Evolutionary conservation across 1,140 invertebrate species (phyloP).

Genomic region (Microplitis mediator): DNA sequence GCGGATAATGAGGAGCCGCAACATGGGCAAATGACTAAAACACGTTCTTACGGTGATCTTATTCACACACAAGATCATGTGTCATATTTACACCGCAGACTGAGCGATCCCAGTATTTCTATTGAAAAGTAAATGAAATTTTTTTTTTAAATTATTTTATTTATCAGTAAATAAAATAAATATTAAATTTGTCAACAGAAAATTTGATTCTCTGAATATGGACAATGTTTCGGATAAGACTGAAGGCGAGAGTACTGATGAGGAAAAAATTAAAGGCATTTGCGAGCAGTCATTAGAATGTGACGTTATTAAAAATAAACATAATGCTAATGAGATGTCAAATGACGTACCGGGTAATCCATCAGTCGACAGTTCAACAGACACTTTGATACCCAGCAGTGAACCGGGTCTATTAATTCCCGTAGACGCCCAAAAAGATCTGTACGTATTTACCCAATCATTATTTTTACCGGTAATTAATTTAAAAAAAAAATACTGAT

Average conservation of each 20-base stretch:
- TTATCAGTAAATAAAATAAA: constrained; percentile 15
- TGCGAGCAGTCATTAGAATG: constrained; percentile 36
- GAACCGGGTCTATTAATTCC: constrained; percentile 41
- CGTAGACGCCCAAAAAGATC: constrained; percentile 43
- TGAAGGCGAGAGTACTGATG: constrained; percentile 34
- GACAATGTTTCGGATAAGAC: constrained; percentile 47
- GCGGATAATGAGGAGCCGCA: constrained; percentile 54
- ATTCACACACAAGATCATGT: constrained; percentile 69
- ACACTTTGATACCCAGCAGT: constrained; percentile 59
- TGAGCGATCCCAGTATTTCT: constrained; percentile 81
- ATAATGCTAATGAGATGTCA: constrained; percentile 41
- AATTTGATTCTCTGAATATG: constrained; percentile 55
- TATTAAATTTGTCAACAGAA: constrained; percentile 36
- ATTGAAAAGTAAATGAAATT: constrained; percentile 63
- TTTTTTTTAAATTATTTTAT: background rate
- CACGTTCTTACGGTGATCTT: constrained; percentile 81
- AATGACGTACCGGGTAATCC: constrained; percentile 53
- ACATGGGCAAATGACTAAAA: constrained; percentile 71
- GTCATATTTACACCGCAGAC: constrained; percentile 69
- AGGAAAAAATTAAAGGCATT: constrained; percentile 34
- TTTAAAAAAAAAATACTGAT: background rate
- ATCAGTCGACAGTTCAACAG: constrained; percentile 62
- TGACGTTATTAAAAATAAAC: constrained; percentile 38
- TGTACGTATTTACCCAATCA: constrained; percentile 42
- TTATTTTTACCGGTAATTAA: background rate